phyloP scores from a whole-genome alignment of 1,140 invertebrate genomes.

The Drosophila sproati region DNA sequence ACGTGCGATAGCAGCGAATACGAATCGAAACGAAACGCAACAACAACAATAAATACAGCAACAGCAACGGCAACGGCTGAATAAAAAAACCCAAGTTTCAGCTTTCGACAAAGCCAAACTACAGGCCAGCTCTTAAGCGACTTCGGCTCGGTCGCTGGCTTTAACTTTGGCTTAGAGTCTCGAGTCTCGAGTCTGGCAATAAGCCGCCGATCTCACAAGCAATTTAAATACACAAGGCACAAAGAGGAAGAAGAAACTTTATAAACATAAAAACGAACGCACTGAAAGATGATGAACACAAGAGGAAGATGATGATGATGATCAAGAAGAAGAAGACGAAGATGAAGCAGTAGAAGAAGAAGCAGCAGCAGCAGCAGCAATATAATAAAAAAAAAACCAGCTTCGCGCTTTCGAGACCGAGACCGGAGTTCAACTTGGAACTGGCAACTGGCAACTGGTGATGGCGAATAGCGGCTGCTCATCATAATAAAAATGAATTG shows the following conservation, averaged over 20 bases:
- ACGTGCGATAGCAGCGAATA: slow-evolving; percentile 58
- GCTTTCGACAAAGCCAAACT: slow-evolving; percentile 65
- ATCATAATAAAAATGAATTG: slow-evolving; percentile 82
- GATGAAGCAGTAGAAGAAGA: slow-evolving; percentile 35
- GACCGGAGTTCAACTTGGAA: slow-evolving; percentile 34
- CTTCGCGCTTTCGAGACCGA: slow-evolving; percentile 51
- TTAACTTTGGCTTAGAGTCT: slow-evolving; percentile 23
- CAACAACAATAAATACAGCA: slow-evolving; percentile 29
- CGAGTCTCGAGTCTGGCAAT: slow-evolving; percentile 16
- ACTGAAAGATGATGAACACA: slow-evolving; percentile 5
- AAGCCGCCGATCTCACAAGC: slow-evolving; percentile 73
- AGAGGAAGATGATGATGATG: slow-evolving; percentile 13
- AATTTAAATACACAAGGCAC: slow-evolving; percentile 74
- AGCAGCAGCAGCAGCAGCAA: slow-evolving; percentile 25
- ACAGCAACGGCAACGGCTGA: slow-evolving; percentile 8
- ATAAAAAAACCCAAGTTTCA: slow-evolving; percentile 69
- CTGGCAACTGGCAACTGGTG: slow-evolving; percentile 20
- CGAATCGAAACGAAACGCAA: slow-evolving; percentile 30
- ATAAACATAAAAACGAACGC: slow-evolving; percentile 71
- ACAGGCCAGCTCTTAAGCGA: slow-evolving; percentile 17
- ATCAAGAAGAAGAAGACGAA: slow-evolving; percentile 9
- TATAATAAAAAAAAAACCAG: slow-evolving; percentile 63
- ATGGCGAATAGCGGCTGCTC: slow-evolving; percentile 48
- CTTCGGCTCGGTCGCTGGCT: slow-evolving; percentile 9
- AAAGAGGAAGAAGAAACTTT: slow-evolving; percentile 79